These are phyloP conservation scores for Pelobates fuscus DNA, from an alignment of 2,113 vertebrate species.

Conservation along the genomic window DNA sequence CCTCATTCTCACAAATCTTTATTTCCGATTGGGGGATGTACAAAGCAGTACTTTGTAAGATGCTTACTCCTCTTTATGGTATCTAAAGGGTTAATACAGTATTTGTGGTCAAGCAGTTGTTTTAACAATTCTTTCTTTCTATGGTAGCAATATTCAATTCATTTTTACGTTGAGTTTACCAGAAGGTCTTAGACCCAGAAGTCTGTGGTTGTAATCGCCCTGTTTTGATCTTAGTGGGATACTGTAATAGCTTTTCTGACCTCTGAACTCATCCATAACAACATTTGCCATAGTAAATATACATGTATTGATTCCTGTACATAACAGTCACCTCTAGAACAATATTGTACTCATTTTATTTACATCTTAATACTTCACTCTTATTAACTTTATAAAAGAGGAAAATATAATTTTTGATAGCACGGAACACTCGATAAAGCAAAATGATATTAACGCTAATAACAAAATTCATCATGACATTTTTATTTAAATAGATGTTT, in stretches of 20 bases:
- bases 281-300: conserved; percentile 35
- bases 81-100: background rate
- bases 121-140: conserved; percentile 6
- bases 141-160: conserved; percentile 11
- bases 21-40: too few relatives aligned
- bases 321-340: conserved; percentile 6
- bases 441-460: too few relatives aligned
- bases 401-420: too few relatives aligned
- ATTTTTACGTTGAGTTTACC: background rate
- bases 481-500: too few relatives aligned
- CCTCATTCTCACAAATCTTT: too few relatives aligned
- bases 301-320: conserved; percentile 39
- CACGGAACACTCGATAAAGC: too few relatives aligned
- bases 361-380: conserved; percentile 4
- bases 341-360: conserved; percentile 15
- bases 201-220: conserved; percentile 25
- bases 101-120: conserved; percentile 6
- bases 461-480: too few relatives aligned
- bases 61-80: too few relatives aligned
- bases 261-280: conserved; percentile 44
- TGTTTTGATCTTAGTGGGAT: conserved; percentile 33
- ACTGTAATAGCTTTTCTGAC: conserved; percentile 44
- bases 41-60: too few relatives aligned
- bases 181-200: conserved; percentile 39
- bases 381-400: background rate